Evolutionary conservation across 1,140 invertebrate genomes (phyloP).

Genomic region (Melitaea cinxia): DNA sequence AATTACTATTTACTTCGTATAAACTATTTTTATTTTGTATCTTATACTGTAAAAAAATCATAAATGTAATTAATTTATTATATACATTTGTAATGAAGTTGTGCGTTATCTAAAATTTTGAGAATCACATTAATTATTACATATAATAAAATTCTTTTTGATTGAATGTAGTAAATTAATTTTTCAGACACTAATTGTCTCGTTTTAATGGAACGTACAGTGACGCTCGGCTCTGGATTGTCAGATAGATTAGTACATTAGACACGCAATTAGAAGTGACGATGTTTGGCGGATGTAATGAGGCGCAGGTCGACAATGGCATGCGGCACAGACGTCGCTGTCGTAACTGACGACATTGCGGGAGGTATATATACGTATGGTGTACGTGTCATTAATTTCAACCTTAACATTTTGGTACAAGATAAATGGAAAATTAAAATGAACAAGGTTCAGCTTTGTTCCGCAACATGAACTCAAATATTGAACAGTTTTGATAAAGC

Average conservation of each 20-base stretch:
- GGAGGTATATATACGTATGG: constrained; percentile 34
- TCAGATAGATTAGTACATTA: constrained; percentile 62
- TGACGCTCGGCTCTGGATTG: background rate
- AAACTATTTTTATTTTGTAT: background rate
- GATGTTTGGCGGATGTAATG: constrained; percentile 59
- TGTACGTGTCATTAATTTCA: constrained; percentile 33
- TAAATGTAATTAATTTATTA: no score
- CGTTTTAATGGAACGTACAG: constrained; percentile 11
- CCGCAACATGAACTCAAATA: background rate
- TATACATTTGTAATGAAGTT: no score
- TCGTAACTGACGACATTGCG: constrained; percentile 57
- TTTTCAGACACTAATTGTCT: background rate
- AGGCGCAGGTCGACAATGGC: constrained; percentile 55
- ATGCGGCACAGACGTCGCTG: constrained; percentile 40
- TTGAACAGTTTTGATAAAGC: constrained; percentile 59
- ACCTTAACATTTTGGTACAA: constrained; percentile 47
- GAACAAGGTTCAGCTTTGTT: constrained; percentile 29
- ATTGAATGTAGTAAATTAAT: background rate
- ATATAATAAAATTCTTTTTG: background rate
- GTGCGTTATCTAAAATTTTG: no score
- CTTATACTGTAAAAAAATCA: no score
- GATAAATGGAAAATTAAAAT: constrained; percentile 27
- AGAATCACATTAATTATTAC: background rate
- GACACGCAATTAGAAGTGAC: constrained; percentile 61
- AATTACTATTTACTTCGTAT: background rate